phyloP scores from a whole-genome alignment of 1,140 invertebrate genomes.

The Trinorchestia longiramus region DNA sequence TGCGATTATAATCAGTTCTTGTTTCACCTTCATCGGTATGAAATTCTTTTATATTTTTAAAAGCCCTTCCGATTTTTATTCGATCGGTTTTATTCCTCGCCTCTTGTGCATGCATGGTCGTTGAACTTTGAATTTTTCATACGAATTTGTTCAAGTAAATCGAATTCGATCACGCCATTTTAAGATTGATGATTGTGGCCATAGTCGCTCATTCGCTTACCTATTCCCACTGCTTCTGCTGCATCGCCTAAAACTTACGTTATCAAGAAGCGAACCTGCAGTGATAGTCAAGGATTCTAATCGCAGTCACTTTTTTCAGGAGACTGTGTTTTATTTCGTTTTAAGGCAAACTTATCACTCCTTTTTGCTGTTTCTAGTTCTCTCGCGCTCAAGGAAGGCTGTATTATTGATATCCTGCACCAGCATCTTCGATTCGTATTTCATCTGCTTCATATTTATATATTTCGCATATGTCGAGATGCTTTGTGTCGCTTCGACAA shows the following conservation, averaged over 20 bases:
- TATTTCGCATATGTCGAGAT: neutral
- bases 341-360: neutral
- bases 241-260: neutral
- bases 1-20: neutral
- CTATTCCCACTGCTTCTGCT: neutral
- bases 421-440: too few species aligned
- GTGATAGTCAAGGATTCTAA: neutral
- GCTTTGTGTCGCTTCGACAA: too few species aligned
- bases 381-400: neutral
- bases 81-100: neutral
- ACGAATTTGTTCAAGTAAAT: neutral
- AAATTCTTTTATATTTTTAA: neutral
- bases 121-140: neutral
- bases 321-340: neutral
- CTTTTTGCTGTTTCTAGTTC: neutral
- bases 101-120: neutral
- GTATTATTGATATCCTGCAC: neutral
- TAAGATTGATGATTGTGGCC: neutral
- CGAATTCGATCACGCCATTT: neutral
- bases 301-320: neutral
- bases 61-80: neutral
- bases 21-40: neutral
- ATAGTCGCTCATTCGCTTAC: neutral
- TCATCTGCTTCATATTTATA: neutral
- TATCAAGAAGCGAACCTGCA: neutral